These are phyloP conservation scores for Lamprologus speciosus DNA, from an alignment of 2,113 vertebrate genomes.

Conservation along the genomic window DNA sequence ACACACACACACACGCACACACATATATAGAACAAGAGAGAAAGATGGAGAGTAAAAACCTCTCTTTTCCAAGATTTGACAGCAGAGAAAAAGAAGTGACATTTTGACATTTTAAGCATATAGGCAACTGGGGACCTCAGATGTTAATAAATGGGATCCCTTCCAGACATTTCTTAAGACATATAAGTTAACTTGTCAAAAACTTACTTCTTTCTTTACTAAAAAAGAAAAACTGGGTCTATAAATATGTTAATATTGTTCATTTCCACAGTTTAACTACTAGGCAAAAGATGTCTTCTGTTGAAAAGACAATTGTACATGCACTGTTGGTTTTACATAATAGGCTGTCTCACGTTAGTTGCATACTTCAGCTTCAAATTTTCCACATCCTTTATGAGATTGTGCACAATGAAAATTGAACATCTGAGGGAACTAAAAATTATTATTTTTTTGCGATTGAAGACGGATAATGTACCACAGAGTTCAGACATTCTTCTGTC, in stretches of 20 bases:
- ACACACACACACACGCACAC: background rate
- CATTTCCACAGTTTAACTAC: background rate
- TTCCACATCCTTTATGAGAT: background rate
- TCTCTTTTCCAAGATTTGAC: background rate
- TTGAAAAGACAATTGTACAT: background rate
- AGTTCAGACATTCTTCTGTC: background rate
- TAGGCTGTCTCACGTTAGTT: background rate
- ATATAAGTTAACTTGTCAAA: background rate
- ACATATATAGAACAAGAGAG: fast-evolving
- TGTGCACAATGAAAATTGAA: background rate
- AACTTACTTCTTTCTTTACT: background rate
- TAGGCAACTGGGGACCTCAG: background rate
- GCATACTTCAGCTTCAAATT: background rate
- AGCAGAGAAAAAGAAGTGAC: background rate
- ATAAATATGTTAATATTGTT: background rate
- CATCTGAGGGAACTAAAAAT: background rate
- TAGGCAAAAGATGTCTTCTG: background rate
- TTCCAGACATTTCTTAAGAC: background rate
- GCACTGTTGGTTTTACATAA: background rate
- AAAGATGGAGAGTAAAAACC: background rate
- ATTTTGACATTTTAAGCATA: background rate
- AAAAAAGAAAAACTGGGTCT: background rate
- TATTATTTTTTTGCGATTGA: fast-evolving
- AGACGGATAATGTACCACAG: background rate
- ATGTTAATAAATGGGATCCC: background rate